Evolutionary conservation across 2,797 vertebrate species (phyloP).

Genomic region (Macropus fuliginosus): DNA sequence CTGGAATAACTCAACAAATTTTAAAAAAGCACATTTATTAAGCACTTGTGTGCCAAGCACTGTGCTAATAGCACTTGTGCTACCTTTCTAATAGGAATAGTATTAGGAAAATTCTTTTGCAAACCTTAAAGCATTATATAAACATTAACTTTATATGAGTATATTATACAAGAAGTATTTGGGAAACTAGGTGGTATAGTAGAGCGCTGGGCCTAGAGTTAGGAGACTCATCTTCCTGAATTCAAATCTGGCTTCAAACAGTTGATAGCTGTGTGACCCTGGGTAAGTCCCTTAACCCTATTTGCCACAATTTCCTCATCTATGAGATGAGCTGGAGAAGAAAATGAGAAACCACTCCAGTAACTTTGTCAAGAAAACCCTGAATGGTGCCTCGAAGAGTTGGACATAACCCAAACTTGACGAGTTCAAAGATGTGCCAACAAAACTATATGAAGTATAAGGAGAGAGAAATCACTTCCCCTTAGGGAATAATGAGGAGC

Average conservation of each 20-base stretch:
- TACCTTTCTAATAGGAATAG: not conserved
- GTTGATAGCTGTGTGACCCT: not conserved
- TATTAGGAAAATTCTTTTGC: not conserved
- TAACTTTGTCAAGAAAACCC: not conserved
- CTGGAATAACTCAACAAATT: not conserved
- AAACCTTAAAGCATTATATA: not conserved
- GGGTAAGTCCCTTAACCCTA: not conserved
- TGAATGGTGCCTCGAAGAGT: not conserved
- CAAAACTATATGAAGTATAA: not conserved
- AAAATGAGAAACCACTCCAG: not conserved
- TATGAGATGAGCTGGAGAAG: not conserved
- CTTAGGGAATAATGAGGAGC: not conserved
- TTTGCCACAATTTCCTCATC: not conserved
- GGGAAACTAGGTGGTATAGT: not conserved
- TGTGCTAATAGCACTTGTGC: slow-evolving; percentile 15
- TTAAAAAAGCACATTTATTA: slow-evolving; percentile 47
- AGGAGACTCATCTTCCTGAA: not conserved
- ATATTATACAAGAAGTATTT: not conserved
- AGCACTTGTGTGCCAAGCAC: slow-evolving; percentile 61
- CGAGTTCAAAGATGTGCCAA: not conserved
- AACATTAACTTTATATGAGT: not conserved
- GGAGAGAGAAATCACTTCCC: not conserved
- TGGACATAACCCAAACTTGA: not conserved
- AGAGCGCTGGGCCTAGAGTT: not conserved
- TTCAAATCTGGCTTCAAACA: not conserved